Percentiles rank a stretch among this genome's conserved stretches.
These are phyloP conservation scores for Drosophila ogumai DNA, from an alignment of 1,140 invertebrate genomes.

Conservation along the genomic window DNA sequence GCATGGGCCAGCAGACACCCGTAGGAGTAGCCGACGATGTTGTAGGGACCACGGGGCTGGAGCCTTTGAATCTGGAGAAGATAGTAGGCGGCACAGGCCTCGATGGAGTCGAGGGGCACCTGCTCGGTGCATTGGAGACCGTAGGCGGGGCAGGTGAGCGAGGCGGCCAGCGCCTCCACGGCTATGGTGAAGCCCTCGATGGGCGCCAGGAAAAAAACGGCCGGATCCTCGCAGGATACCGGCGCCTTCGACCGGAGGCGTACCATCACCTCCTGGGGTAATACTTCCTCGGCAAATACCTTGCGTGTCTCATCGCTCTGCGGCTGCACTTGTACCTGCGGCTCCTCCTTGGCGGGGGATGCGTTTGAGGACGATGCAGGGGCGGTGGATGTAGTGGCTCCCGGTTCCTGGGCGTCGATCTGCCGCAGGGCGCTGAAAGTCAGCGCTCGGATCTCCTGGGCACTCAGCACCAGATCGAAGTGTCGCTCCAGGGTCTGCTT, in stretches of 20 bases:
- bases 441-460: constrained; percentile 94
- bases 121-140: constrained; percentile 94
- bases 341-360: constrained; percentile 11
- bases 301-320: constrained; percentile 85
- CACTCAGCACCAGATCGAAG: constrained; percentile 93
- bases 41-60: constrained; percentile 93
- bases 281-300: constrained; percentile 87
- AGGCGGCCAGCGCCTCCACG: constrained; percentile 89
- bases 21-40: constrained; percentile 96
- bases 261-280: constrained; percentile 89
- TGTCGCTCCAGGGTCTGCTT: constrained; percentile 97
- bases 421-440: constrained; percentile 91
- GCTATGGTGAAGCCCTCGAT: constrained; percentile 94
- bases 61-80: constrained; percentile 90
- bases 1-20: constrained; percentile 96
- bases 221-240: constrained; percentile 80
- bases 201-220: constrained; percentile 93
- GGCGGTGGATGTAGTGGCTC: constrained; percentile 2
- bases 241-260: constrained; percentile 86
- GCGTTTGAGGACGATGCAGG: constrained; percentile 16
- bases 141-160: constrained; percentile 92
- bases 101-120: constrained; percentile 90
- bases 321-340: constrained; percentile 33
- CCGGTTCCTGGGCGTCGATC: constrained; percentile 86
- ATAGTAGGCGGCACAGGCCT: constrained; percentile 92